These are phyloP conservation scores for Drosophila pruinosa DNA, from an alignment of 1,140 invertebrate species.

Conservation along the genomic window DNA sequence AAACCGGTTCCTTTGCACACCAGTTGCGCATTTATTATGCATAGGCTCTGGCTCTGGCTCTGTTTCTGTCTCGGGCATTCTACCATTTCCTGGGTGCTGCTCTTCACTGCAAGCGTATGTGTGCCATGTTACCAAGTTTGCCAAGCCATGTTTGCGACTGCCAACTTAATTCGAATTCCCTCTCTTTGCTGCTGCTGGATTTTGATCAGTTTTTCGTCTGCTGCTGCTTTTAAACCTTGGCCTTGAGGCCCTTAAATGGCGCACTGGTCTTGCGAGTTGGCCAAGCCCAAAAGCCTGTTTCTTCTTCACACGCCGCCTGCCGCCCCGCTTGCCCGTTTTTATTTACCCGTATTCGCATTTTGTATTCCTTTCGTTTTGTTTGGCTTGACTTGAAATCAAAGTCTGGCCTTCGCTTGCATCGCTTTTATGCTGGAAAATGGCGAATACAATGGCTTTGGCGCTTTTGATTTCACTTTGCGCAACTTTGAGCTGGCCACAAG, in stretches of 20 bases:
- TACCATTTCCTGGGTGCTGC: slow-evolving; percentile 47
- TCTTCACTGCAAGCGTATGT: slow-evolving; percentile 29
- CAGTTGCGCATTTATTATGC: slow-evolving; percentile 83
- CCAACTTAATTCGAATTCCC: background rate
- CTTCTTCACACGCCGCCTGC: no score
- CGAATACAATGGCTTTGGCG: slow-evolving; percentile 23
- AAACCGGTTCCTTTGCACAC: slow-evolving; percentile 77
- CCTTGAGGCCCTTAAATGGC: slow-evolving; percentile 82
- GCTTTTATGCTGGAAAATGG: slow-evolving; percentile 29
- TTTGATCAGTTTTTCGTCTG: slow-evolving; percentile 55
- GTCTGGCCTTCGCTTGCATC: slow-evolving; percentile 17
- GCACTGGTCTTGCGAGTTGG: slow-evolving; percentile 35
- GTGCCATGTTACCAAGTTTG: slow-evolving; percentile 45
- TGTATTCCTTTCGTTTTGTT: background rate
- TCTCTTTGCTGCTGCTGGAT: slow-evolving; percentile 40
- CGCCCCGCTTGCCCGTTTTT: slow-evolving; percentile 24
- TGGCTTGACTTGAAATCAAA: slow-evolving; percentile 38
- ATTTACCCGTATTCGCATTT: slow-evolving; percentile 5
- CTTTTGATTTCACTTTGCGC: slow-evolving; percentile 57
- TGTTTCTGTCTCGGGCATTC: slow-evolving; percentile 41
- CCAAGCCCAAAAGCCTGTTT: slow-evolving; percentile 42
- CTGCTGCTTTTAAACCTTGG: slow-evolving; percentile 73
- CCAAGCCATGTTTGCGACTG: slow-evolving; percentile 13
- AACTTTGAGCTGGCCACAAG: slow-evolving; percentile 35
- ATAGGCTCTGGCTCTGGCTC: slow-evolving; percentile 32